These are phyloP conservation scores for Nebria brevicollis DNA, from an alignment of 2,888 invertebrate genomes.

Conservation along the genomic window DNA sequence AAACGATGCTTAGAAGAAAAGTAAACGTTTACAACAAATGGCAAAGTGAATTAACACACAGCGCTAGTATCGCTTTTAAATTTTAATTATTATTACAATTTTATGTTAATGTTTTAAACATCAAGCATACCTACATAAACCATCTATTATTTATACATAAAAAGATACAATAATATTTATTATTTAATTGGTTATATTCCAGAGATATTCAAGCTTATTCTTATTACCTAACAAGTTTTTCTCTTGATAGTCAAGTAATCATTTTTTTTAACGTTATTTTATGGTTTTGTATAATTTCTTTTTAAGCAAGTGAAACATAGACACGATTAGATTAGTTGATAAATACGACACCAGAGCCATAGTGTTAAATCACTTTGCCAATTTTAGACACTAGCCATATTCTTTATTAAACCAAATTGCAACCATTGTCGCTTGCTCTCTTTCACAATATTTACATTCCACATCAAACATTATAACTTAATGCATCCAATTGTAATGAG, in stretches of 20 bases:
- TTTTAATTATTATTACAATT: neutral
- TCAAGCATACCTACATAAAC: neutral
- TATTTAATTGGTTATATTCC: no score
- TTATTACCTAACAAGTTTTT: no score
- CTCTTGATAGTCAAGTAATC: no score
- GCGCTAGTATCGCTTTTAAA: neutral
- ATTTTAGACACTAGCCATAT: neutral
- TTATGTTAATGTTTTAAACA: neutral
- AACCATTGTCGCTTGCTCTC: neutral
- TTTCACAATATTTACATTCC: no score
- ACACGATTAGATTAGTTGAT: neutral
- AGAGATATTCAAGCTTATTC: no score
- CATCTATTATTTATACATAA: neutral
- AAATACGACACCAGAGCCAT: neutral
- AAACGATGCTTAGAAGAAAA: slow-evolving; percentile 72
- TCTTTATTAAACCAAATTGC: neutral
- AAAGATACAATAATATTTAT: no score
- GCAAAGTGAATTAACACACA: neutral
- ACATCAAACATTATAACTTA: no score
- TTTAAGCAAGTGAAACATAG: neutral
- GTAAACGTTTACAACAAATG: slow-evolving; percentile 29
- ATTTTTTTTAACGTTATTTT: neutral
- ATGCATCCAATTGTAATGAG: no score
- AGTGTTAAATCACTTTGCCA: neutral
- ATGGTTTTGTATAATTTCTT: neutral